Percentiles rank a stretch among this genome's conserved stretches.
Conservation (phyloP, 2,888 invertebrate species). For the Platynereis dumerilii region DNA sequence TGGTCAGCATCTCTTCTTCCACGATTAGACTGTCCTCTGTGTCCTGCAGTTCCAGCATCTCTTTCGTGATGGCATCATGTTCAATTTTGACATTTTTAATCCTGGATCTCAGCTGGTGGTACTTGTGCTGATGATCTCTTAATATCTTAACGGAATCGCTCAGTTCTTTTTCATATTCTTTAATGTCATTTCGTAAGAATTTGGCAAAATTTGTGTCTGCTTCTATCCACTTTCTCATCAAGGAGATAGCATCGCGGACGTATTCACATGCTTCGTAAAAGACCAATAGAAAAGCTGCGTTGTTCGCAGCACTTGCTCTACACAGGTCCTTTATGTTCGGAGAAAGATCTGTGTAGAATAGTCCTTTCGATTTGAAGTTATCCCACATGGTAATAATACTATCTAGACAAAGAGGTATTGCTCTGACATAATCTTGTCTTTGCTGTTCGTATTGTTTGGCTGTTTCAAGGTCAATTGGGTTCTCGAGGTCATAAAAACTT, state of each 20-base stretch:
- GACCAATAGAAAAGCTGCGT: conserved; percentile 49
- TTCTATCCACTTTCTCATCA: conserved; percentile 50
- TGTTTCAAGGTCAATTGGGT: conserved; percentile 47
- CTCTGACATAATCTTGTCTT: conserved; percentile 40
- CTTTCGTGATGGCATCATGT: conserved; percentile 27
- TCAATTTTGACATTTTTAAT: conserved; percentile 47
- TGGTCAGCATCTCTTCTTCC: conserved; percentile 34
- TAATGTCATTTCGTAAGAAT: conserved; percentile 49
- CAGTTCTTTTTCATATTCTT: conserved; percentile 44
- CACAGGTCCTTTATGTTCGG: conserved; percentile 44
- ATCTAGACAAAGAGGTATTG: conserved; percentile 40
- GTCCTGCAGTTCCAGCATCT: too few relatives aligned
- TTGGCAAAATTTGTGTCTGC: conserved; percentile 51
- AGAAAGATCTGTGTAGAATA: conserved; percentile 41
- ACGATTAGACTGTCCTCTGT: conserved; percentile 37
- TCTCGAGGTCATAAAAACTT: conserved; percentile 51
- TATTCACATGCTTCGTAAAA: conserved; percentile 54
- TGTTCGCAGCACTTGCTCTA: conserved; percentile 43
- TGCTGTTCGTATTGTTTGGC: conserved; percentile 50
- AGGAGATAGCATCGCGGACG: conserved; percentile 44
- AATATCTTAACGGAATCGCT: conserved; percentile 43
- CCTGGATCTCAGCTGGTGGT: conserved; percentile 46
- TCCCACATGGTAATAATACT: conserved; percentile 39
- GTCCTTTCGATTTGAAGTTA: conserved; percentile 43
- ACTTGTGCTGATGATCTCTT: conserved; percentile 44